These are phyloP conservation scores for Sandelia bainsii DNA, from an alignment of 2,797 vertebrate genomes.

Conservation along the genomic window DNA sequence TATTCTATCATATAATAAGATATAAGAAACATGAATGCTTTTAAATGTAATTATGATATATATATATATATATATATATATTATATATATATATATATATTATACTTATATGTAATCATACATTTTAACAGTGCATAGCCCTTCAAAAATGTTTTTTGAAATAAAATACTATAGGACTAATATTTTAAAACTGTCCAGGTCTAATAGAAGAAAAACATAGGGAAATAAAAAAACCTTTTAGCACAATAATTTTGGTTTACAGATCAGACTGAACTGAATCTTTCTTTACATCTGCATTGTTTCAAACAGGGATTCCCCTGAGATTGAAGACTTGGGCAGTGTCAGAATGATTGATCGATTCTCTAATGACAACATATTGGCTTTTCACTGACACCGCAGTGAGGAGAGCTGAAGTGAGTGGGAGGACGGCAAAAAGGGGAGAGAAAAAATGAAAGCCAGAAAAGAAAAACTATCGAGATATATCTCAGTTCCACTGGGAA, in stretches of 20 bases:
- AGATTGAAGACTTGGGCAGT: constrained; percentile 53
- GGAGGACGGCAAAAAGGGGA: constrained; percentile 20
- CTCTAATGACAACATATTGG: constrained; percentile 68
- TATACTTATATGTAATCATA: background rate
- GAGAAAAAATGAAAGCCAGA: constrained; percentile 31
- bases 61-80: too few species aligned
- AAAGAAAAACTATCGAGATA: constrained; percentile 58
- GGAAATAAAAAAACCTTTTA: background rate
- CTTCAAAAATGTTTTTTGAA: background rate
- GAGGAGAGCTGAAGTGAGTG: constrained; percentile 24
- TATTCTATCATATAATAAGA: too few species aligned
- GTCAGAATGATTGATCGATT: constrained; percentile 61
- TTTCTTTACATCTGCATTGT: constrained; percentile 44
- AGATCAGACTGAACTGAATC: constrained; percentile 20
- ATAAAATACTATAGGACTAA: background rate
- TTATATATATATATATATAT: too few species aligned
- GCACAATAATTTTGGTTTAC: background rate
- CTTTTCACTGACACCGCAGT: constrained; percentile 56
- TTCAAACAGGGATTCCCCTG: constrained; percentile 50
- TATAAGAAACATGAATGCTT: too few species aligned
- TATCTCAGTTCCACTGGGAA: constrained; percentile 61
- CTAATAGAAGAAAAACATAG: background rate
- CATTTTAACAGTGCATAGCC: background rate
- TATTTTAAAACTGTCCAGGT: background rate
- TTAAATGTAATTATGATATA: too few species aligned